These are phyloP conservation scores for Alitta virens DNA, from an alignment of 2,888 invertebrate genomes.

Conservation along the genomic window DNA sequence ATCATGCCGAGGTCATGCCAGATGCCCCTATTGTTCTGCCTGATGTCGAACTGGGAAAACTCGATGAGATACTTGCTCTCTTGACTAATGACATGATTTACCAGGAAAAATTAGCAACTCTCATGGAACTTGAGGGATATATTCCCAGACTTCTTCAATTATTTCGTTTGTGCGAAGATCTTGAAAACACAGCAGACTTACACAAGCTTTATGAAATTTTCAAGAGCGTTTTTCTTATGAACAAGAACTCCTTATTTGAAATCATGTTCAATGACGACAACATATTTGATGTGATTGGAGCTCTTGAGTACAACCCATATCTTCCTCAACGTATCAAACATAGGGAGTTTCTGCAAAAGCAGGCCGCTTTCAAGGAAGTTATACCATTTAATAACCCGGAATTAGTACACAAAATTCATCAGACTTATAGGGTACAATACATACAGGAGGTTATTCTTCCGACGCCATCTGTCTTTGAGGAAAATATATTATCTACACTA, in stretches of 20 bases:
- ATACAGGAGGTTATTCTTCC: constrained; percentile 96
- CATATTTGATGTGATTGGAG: constrained; percentile 88
- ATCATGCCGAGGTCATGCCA: constrained; percentile 85
- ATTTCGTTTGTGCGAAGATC: constrained; percentile 96
- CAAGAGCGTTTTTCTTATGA: constrained; percentile 96
- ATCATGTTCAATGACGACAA: constrained; percentile 95
- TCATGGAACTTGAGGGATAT: constrained; percentile 91
- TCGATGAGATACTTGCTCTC: constrained; percentile 89
- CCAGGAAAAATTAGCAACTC: constrained; percentile 90
- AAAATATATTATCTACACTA: constrained; percentile 94
- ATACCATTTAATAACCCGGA: constrained; percentile 94
- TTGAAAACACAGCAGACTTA: constrained; percentile 84
- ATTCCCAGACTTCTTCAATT: constrained; percentile 83
- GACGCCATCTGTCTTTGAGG: constrained; percentile 98
- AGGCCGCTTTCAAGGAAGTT: constrained; percentile 69
- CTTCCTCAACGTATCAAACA: constrained; percentile 67
- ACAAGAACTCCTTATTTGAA: constrained; percentile 95
- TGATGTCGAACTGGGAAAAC: constrained; percentile 85
- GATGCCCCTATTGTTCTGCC: constrained; percentile 94
- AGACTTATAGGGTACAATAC: constrained; percentile 99
- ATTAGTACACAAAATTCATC: constrained; percentile 96
- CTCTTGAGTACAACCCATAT: constrained; percentile 92
- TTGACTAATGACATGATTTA: constrained; percentile 67
- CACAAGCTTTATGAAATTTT: constrained; percentile 96
- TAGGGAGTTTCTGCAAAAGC: constrained; percentile 89